Base-by-base conservation (phyloP, 2,797 vertebrate species). In the Staurois parvus region DNA sequence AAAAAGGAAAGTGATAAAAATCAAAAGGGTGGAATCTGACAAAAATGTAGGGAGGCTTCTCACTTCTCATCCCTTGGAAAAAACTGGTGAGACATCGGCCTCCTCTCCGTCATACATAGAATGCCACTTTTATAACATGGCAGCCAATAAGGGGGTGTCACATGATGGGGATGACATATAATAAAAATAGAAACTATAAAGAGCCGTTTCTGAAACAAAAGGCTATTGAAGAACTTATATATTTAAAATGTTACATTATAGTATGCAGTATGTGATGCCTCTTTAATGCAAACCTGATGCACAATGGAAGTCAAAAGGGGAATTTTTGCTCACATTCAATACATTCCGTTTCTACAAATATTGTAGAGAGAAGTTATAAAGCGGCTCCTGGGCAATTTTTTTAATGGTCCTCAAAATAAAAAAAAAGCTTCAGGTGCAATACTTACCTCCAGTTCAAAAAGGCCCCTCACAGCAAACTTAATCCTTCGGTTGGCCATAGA, bases 231-330 rank as follows among this genome's bases (percentile, higher is more conserved):
- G 11, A 7, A 64, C 48, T 24, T 64, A 8, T 64, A 64, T 12
- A n/a, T 64, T n/a, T 26, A 64, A 64, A 64, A 64, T 64, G 59
- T 64, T 64, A 64, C 9, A 26, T 64, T 26, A 64, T 26, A 64
- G 24, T 3, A 11, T 26, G 26, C 59, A 26, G 59, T 64, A 26
- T 26, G 2, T 64, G 24, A 64, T 64, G 59, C n/a, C 5, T 26
- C 59, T 64, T 64, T 64, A 64, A 64, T 64, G 59, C 59, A 64
- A 64, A 64, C 59, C 59, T 64, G 59, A 64, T 64, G 59, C 59
- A 26, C 11, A 8, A 17, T 17, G 48, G 48, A 17, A 52, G 48
- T 4, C 48, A 17, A 4, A 5, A 19, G 13, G 48, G 17, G 48
- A 52, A 52, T 19, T 64, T 64, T 64, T 26, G 7, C 21, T 64